These are phyloP conservation scores for Caenorhabditis inopinata DNA, from an alignment of 1,140 invertebrate species.

Conservation along the genomic window DNA sequence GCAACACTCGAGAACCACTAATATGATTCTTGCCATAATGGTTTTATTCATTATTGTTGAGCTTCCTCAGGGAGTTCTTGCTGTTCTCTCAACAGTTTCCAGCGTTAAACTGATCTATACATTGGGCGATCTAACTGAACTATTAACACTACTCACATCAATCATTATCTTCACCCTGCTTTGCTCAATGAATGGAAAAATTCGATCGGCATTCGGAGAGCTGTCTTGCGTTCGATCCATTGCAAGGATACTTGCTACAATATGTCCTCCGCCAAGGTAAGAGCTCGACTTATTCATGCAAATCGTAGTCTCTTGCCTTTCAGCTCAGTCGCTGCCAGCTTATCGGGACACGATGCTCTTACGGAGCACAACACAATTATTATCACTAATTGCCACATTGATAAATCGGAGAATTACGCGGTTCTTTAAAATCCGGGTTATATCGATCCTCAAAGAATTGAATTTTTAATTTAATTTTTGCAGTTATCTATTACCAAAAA, in stretches of 20 bases:
- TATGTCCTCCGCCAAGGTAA: not conserved
- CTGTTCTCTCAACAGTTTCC: conserved; percentile 44
- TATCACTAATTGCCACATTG: conserved; percentile 24
- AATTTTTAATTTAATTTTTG: too few species aligned
- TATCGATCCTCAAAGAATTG: too few species aligned
- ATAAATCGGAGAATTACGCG: conserved; percentile 26
- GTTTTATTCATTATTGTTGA: conserved; percentile 59
- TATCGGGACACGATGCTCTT: conserved; percentile 6
- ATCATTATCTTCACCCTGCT: conserved; percentile 59
- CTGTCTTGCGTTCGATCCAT: not conserved
- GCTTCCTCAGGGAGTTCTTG: conserved; percentile 56
- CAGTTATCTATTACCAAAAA: too few species aligned
- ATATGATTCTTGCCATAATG: conserved; percentile 60
- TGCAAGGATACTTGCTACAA: not conserved
- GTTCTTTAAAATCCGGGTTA: not conserved
- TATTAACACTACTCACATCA: conserved; percentile 57
- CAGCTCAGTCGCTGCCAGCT: not conserved
- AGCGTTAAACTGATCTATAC: conserved; percentile 31
- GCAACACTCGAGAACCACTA: conserved; percentile 57
- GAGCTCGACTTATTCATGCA: too few species aligned
- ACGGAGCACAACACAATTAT: conserved; percentile 16
- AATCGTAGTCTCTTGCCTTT: not conserved
- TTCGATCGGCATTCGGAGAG: conserved; percentile 34
- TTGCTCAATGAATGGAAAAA: conserved; percentile 55
- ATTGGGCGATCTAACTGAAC: conserved; percentile 55